Evolutionary conservation across 2,888 invertebrate species (phyloP), one percentile per base, ranked within the genome.

Genomic region (Agrochola lychnidis): DNA sequence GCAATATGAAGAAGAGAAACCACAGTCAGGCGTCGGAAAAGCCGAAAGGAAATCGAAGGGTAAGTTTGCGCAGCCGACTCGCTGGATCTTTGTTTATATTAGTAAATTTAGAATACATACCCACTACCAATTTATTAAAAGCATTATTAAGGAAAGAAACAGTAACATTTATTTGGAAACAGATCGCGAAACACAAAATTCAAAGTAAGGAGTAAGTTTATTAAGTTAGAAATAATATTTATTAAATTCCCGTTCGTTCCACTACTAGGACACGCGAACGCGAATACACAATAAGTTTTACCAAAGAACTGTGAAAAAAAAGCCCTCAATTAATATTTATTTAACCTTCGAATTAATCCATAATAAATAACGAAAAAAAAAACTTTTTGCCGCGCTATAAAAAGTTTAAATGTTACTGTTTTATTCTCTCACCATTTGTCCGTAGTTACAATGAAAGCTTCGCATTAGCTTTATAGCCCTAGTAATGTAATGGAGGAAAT

Each of bases 1-100:
- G 85, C 83, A 93, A 86, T 77, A 93, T 95, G 89, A 92, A 90
- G 88, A 94, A 89, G 88, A 93, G 89, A 87, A 93, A 91, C 84
- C 92, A 92, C 76, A 86, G 87, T 25, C 92, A 91, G 71, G 82
- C 92, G 51, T 87, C 93, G 90, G 95, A 95, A 92, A 95, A 93
- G 76, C 89, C 93, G 79, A 95, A 91, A 84, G 94, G 92, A 87
- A 95, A 95, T 89, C 91, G 91, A 69, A 94, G 93, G 95, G 96
- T 96, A 85, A 95, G 95, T 93, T 86, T 85, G 73, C 67, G 70
- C 61, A 66, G n/a, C 10, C n/a, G 40, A 57, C 19, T 12, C 40
- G 6, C 53, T 10, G 4, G 30, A 45, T 45, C 42, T 25, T 56
- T 30, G n/a, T 62, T 53, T 14, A 64, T 42, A 10, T 48, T 25